Percentiles rank a stretch among this genome's conserved stretches.
These are phyloP conservation scores for Papilio gigon DNA, from an alignment of 2,888 invertebrate genomes.

Conservation along the genomic window DNA sequence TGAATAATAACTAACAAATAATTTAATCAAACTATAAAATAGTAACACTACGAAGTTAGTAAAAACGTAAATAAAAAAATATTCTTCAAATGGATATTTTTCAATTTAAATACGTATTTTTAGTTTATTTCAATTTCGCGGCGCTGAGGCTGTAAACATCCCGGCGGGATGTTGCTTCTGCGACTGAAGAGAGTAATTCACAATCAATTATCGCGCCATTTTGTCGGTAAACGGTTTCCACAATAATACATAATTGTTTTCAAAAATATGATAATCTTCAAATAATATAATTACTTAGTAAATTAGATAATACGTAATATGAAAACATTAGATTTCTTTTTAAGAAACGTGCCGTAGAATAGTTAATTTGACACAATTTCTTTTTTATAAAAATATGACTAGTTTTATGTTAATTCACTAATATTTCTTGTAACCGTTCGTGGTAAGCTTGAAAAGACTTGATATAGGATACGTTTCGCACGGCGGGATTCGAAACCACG, in stretches of 20 bases:
- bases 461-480: too few relatives aligned
- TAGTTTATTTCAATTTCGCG: constrained; percentile 13
- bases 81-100: constrained; percentile 1
- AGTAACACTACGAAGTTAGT: neutral
- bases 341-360: too few relatives aligned
- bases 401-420: too few relatives aligned
- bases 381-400: too few relatives aligned
- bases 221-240: constrained; percentile 17
- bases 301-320: too few relatives aligned
- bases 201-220: constrained; percentile 27
- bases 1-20: neutral
- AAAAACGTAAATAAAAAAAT: neutral
- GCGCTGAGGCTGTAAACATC: constrained; percentile 11
- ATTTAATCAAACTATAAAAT: neutral
- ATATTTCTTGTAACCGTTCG: too few relatives aligned
- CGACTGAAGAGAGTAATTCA: constrained; percentile 28
- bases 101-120: constrained; percentile 22
- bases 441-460: too few relatives aligned
- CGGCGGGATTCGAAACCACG: too few relatives aligned
- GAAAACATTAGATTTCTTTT: too few relatives aligned
- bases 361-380: too few relatives aligned
- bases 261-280: neutral
- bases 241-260: constrained; percentile 6
- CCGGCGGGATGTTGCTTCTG: constrained; percentile 11
- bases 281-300: neutral